Conservation (phyloP, 2,113 vertebrate genomes). For the Drymodes brunneopygia region DNA sequence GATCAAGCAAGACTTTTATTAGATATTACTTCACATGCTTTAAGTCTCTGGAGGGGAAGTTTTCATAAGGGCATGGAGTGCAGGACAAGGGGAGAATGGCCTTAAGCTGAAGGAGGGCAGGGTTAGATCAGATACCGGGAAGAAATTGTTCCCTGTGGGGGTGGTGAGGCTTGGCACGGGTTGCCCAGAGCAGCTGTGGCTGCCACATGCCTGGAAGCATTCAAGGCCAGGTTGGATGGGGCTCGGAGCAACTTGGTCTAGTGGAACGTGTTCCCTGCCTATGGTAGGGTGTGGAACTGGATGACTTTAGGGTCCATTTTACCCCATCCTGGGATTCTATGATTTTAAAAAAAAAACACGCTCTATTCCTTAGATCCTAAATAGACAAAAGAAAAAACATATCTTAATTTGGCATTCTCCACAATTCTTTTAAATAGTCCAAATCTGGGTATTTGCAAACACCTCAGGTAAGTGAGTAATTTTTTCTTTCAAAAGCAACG, state of each 20-base stretch:
- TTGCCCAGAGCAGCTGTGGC: neutral
- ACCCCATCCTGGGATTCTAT: neutral
- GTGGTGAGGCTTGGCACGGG: fast-evolving
- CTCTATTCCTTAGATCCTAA: neutral
- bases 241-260: neutral
- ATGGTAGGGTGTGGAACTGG: neutral
- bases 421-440: neutral
- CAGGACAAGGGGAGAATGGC: neutral
- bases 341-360: neutral
- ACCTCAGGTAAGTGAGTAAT: fast-evolving
- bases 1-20: neutral
- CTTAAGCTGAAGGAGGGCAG: neutral
- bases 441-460: neutral
- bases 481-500: neutral
- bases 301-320: neutral
- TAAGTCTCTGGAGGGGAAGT: neutral
- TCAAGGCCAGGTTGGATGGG: fast-evolving
- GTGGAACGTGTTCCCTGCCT: neutral
- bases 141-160: neutral
- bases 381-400: neutral
- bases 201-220: neutral
- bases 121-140: neutral
- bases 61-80: neutral
- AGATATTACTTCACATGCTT: neutral
- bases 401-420: neutral